Percentiles rank a stretch among this genome's conserved stretches.
phyloP scores from a whole-genome alignment of 2,797 vertebrate species.

The Onychomys leucogaster region DNA sequence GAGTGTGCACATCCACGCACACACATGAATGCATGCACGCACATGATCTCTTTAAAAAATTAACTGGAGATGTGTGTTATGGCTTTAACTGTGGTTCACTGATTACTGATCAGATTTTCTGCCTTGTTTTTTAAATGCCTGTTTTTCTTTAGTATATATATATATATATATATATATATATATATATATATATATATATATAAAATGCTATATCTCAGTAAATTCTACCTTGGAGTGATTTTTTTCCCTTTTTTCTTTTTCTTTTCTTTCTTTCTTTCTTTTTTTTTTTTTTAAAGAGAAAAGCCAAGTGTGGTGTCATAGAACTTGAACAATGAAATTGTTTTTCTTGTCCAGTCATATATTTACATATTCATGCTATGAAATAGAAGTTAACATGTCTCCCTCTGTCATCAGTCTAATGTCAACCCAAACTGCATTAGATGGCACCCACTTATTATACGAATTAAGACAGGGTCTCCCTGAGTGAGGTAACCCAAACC shows the following conservation, averaged over 20 bases:
- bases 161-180: slow-evolving; percentile 16
- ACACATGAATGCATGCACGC: background rate
- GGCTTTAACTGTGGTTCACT: background rate
- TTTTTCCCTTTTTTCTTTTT: background rate
- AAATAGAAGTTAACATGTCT: background rate
- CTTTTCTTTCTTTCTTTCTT: no score
- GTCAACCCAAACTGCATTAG: background rate
- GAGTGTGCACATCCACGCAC: fast-evolving
- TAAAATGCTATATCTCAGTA: slow-evolving; percentile 29
- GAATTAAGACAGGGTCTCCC: background rate
- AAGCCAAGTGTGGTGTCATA: slow-evolving; percentile 5
- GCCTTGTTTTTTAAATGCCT: background rate
- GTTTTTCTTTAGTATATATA: slow-evolving; percentile 40
- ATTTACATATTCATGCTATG: background rate
- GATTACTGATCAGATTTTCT: background rate
- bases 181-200: slow-evolving; percentile 38
- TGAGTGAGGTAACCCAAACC: no score
- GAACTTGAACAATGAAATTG: background rate
- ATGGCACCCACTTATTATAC: background rate
- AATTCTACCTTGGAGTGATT: slow-evolving; percentile 3
- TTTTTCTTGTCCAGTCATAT: background rate
- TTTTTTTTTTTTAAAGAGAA: background rate
- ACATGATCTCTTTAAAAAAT: background rate
- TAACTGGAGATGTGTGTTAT: background rate
- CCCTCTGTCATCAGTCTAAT: background rate